Evolutionary conservation across 2,113 vertebrate genomes (phyloP).

Genomic region (Rhombomys opimus): DNA sequence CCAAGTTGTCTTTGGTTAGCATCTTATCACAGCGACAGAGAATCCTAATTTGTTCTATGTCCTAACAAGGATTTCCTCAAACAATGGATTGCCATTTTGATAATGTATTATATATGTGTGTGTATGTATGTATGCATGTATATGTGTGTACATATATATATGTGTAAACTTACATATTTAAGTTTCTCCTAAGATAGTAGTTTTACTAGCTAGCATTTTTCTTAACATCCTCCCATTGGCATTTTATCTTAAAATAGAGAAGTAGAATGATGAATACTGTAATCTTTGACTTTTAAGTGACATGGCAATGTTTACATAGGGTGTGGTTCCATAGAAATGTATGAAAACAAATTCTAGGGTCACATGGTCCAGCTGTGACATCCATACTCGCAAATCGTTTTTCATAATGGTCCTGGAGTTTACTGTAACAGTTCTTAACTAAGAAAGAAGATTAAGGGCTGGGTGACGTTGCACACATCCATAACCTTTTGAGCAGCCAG

Average conservation of each 20-base stretch:
- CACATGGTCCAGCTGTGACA: not conserved
- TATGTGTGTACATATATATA: not conserved
- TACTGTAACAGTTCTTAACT: not conserved
- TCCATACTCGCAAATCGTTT: not conserved
- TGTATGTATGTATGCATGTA: not conserved
- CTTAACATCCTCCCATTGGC: slow-evolving; percentile 31
- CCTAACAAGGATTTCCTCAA: slow-evolving; percentile 30
- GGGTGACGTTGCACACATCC: not conserved
- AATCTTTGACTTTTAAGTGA: slow-evolving; percentile 53
- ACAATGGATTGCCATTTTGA: slow-evolving; percentile 49
- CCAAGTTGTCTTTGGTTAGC: not conserved
- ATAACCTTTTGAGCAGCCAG: not conserved
- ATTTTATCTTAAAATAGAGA: slow-evolving; percentile 64
- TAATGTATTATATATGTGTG: not conserved
- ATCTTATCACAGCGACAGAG: not conserved
- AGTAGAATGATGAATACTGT: not conserved
- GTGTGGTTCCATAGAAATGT: slow-evolving; percentile 47
- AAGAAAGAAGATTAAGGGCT: not conserved
- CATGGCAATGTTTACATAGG: slow-evolving; percentile 66
- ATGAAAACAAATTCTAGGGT: slow-evolving; percentile 44
- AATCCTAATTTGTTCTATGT: not conserved
- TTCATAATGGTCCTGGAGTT: not conserved
- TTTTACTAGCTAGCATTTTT: slow-evolving; percentile 44
- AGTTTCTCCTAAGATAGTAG: not conserved
- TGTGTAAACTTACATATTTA: not conserved